Evolutionary conservation across 2,888 invertebrate genomes (phyloP).

Genomic region (Ormyrus thymus): DNA sequence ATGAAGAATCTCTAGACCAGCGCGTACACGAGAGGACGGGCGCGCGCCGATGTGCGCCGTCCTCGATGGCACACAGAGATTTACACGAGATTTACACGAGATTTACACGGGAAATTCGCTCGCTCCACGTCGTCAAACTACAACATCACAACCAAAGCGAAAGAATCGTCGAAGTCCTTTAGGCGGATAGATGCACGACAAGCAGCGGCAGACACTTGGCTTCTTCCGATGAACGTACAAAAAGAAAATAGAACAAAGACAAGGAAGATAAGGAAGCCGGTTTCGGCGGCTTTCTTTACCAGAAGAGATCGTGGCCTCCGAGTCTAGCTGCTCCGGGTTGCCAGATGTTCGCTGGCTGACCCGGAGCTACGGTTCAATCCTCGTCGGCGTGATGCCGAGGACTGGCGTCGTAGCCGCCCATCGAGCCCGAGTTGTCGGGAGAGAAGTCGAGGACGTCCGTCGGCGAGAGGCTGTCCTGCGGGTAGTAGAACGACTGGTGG

Average conservation of each 20-base stretch:
- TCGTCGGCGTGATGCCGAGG: slow-evolving; percentile 86
- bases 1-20: slow-evolving; percentile 1
- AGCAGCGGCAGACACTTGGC: slow-evolving; percentile 7
- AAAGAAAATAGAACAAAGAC: neutral
- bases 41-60: neutral
- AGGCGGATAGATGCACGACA: neutral
- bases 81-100: slow-evolving; percentile 2
- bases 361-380: slow-evolving; percentile 84
- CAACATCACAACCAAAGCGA: slow-evolving; percentile 43
- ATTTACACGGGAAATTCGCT: slow-evolving; percentile 22
- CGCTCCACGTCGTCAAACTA: slow-evolving; percentile 16
- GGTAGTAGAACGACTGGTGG: slow-evolving; percentile 78
- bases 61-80: slow-evolving; percentile 51
- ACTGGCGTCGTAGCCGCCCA: slow-evolving; percentile 79
- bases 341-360: slow-evolving; percentile 71
- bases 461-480: slow-evolving; percentile 83
- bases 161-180: slow-evolving; percentile 28
- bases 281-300: slow-evolving; percentile 65
- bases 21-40: neutral
- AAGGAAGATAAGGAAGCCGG: slow-evolving; percentile 12
- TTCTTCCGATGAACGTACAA: slow-evolving; percentile 53
- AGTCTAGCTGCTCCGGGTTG: slow-evolving; percentile 72
- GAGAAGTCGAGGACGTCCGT: slow-evolving; percentile 83
- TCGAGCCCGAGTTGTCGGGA: slow-evolving; percentile 79
- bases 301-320: slow-evolving; percentile 70